These are phyloP conservation scores for Cosmia pyralina DNA, from an alignment of 2,888 invertebrate genomes.

Conservation along the genomic window DNA sequence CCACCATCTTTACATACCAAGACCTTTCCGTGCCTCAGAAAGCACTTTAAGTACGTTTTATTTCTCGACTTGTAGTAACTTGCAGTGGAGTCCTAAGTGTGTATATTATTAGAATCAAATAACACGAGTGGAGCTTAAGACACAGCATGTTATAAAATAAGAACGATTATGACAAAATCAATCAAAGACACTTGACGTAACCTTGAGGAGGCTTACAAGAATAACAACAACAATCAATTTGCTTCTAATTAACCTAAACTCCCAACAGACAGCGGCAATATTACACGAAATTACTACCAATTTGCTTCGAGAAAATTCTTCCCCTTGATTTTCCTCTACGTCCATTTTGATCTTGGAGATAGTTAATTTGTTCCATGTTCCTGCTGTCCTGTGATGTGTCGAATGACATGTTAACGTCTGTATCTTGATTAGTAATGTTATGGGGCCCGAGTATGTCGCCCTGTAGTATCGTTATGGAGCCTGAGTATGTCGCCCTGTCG, in stretches of 20 bases:
- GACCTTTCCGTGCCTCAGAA: no score
- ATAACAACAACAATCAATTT: slow-evolving; percentile 26
- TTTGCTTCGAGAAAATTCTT: slow-evolving; percentile 22
- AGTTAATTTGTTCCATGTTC: slow-evolving; percentile 44
- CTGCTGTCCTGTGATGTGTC: slow-evolving; percentile 16
- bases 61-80: not conserved
- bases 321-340: slow-evolving; percentile 22
- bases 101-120: not conserved
- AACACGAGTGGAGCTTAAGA: not conserved
- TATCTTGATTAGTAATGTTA: slow-evolving; percentile 49
- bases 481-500: not conserved
- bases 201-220: slow-evolving; percentile 10
- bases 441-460: slow-evolving; percentile 35
- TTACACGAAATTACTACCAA: slow-evolving; percentile 23
- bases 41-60: not conserved
- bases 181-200: not conserved
- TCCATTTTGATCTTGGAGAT: slow-evolving; percentile 25
- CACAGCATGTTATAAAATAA: not conserved
- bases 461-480: slow-evolving; percentile 25
- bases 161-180: not conserved
- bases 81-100: not conserved
- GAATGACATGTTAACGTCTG: slow-evolving; percentile 33
- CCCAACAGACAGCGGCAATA: slow-evolving; percentile 31
- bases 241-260: slow-evolving; percentile 28
- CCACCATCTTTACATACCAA: no score